Conservation (phyloP, 1,140 invertebrate genomes). For the Drosophila virilis region DNA sequence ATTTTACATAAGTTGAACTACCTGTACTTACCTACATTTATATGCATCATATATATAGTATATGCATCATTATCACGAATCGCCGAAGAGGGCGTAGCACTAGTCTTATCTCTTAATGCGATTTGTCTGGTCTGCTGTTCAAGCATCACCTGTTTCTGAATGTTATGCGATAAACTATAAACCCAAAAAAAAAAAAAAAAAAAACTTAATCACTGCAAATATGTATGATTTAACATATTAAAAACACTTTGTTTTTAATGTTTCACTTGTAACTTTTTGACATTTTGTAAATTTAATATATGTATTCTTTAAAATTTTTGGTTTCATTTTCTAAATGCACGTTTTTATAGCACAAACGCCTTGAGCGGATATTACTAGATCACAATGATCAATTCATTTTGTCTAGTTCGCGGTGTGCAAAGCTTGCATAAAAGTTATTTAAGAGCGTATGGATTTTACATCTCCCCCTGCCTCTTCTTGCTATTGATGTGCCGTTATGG, state of each 20-base stretch:
- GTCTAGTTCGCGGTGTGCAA: not conserved
- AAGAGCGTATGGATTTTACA: not conserved
- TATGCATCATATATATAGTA: not conserved
- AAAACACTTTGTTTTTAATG: not conserved
- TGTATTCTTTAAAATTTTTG: too few species aligned
- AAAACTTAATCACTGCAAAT: not conserved
- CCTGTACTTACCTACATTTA: not conserved
- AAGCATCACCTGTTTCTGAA: slow-evolving; percentile 59
- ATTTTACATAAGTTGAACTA: not conserved
- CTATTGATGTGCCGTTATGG: slow-evolving; percentile 8
- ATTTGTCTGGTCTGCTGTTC: slow-evolving; percentile 29
- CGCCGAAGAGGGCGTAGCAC: slow-evolving; percentile 36
- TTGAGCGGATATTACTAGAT: too few species aligned
- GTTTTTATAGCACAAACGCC: too few species aligned
- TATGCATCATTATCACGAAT: not conserved
- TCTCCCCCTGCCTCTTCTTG: not conserved
- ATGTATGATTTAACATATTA: not conserved
- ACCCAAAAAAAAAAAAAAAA: slow-evolving; percentile 2
- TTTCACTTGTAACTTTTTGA: too few species aligned
- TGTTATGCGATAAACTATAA: not conserved
- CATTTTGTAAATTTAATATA: too few species aligned
- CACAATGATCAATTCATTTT: too few species aligned
- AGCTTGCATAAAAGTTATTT: not conserved
- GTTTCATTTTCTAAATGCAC: too few species aligned
- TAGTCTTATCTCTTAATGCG: slow-evolving; percentile 30